Conservation (phyloP, 1,140 invertebrate genomes). For the Apolygus lucorum region DNA sequence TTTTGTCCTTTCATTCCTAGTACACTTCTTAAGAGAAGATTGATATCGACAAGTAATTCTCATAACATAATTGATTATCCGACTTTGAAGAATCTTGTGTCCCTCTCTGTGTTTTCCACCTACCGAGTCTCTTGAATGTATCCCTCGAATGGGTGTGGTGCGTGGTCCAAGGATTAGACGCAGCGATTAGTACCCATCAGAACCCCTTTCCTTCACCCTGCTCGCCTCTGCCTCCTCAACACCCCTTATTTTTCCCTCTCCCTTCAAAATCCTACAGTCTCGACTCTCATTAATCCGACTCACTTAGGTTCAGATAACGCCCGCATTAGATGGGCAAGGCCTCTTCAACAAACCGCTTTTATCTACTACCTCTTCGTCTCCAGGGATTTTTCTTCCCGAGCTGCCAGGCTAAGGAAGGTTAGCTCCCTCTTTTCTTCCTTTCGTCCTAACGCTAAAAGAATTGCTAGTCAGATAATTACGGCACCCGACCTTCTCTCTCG, state of each 20-base stretch:
- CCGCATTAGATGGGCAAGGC: neutral
- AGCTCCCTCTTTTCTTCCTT: neutral
- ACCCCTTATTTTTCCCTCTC: neutral
- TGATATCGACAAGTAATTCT: too few relatives aligned
- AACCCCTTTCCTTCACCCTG: neutral
- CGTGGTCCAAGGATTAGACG: too few relatives aligned
- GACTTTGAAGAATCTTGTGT: too few relatives aligned
- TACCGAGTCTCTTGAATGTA: too few relatives aligned
- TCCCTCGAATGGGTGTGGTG: too few relatives aligned
- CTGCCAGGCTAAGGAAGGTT: slow-evolving; percentile 1
- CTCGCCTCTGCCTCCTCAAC: too few relatives aligned
- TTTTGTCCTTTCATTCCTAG: too few relatives aligned
- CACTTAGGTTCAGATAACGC: slow-evolving; percentile 6
- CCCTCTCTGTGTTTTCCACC: too few relatives aligned
- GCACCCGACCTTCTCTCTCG: neutral
- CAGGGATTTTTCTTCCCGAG: neutral
- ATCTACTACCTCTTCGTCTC: neutral
- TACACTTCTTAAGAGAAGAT: too few relatives aligned
- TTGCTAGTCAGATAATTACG: slow-evolving; percentile 11
- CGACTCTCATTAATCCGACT: neutral
- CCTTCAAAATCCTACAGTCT: neutral
- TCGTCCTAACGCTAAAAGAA: neutral
- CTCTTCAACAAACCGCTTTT: slow-evolving; percentile 9
- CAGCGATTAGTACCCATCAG: neutral
- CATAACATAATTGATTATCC: too few relatives aligned